These are phyloP conservation scores for Heliconius cydno DNA, from an alignment of 2,888 invertebrate species.

Conservation along the genomic window DNA sequence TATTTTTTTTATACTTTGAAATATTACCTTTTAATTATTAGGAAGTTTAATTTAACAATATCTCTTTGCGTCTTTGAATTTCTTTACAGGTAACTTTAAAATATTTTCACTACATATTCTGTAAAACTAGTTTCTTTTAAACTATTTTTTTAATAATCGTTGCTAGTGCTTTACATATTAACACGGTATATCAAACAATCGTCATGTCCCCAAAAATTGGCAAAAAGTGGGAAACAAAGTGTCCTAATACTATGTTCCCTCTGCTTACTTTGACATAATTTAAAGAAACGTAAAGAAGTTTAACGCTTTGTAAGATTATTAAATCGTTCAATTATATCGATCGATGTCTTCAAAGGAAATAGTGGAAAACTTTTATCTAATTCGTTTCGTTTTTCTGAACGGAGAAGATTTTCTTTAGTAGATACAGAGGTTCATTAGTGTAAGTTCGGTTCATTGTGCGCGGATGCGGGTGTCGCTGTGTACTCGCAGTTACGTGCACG, in stretches of 20 bases:
- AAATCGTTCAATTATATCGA: slow-evolving; percentile 6
- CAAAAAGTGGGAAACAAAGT: too few relatives aligned
- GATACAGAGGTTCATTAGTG: slow-evolving; percentile 52
- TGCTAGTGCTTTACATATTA: background rate
- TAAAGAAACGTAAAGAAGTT: background rate
- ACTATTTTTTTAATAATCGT: background rate
- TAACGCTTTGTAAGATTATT: slow-evolving; percentile 1
- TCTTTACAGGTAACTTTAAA: background rate
- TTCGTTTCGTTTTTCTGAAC: slow-evolving; percentile 45
- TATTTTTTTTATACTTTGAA: background rate
- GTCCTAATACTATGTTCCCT: too few relatives aligned
- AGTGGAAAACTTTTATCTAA: slow-evolving; percentile 31
- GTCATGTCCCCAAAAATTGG: too few relatives aligned
- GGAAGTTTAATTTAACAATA: background rate
- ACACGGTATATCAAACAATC: background rate
- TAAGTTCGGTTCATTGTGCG: slow-evolving; percentile 50
- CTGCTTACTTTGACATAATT: background rate
- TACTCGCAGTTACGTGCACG: slow-evolving; percentile 50
- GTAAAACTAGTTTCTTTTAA: background rate
- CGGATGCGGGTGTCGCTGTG: slow-evolving; percentile 50
- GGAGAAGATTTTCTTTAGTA: slow-evolving; percentile 47
- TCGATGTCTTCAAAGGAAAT: slow-evolving; percentile 16
- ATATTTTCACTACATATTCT: background rate
- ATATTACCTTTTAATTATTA: background rate
- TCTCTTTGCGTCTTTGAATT: background rate